These are phyloP conservation scores for Centruroides vittatus DNA, from an alignment of 1,140 invertebrate genomes.

Conservation along the genomic window DNA sequence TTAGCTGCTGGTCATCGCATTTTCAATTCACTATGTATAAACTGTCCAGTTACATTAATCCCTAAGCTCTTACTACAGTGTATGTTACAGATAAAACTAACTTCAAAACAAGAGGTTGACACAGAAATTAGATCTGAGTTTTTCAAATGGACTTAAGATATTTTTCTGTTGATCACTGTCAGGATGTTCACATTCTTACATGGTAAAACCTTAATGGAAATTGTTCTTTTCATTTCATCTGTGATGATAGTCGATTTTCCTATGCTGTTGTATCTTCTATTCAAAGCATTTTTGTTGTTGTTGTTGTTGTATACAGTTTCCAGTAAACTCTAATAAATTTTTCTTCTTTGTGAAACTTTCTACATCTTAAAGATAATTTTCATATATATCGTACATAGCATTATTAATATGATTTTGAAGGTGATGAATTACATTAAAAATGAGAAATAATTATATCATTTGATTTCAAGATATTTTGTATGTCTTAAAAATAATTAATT, in stretches of 20 bases:
- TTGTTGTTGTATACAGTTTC: too few relatives aligned
- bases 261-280: conserved; percentile 3
- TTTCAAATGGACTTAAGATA: conserved; percentile 5
- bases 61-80: not conserved
- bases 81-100: not conserved
- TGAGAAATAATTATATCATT: too few relatives aligned
- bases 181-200: not conserved
- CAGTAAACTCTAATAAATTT: too few relatives aligned
- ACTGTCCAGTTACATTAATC: not conserved
- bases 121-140: not conserved
- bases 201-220: not conserved
- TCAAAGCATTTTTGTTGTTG: not conserved
- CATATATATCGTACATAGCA: too few relatives aligned
- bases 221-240: conserved; percentile 2
- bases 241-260: not conserved
- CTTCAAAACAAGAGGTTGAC: not conserved
- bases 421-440: too few relatives aligned
- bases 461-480: too few relatives aligned
- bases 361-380: too few relatives aligned
- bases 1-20: conserved; percentile 1
- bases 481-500: too few relatives aligned
- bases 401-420: too few relatives aligned
- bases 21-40: conserved; percentile 10
- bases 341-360: too few relatives aligned
- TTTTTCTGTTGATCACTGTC: not conserved